Percentiles rank a stretch among this genome's conserved stretches.
These are phyloP conservation scores for Amiota mariae DNA, from an alignment of 2,888 invertebrate genomes.

Conservation along the genomic window DNA sequence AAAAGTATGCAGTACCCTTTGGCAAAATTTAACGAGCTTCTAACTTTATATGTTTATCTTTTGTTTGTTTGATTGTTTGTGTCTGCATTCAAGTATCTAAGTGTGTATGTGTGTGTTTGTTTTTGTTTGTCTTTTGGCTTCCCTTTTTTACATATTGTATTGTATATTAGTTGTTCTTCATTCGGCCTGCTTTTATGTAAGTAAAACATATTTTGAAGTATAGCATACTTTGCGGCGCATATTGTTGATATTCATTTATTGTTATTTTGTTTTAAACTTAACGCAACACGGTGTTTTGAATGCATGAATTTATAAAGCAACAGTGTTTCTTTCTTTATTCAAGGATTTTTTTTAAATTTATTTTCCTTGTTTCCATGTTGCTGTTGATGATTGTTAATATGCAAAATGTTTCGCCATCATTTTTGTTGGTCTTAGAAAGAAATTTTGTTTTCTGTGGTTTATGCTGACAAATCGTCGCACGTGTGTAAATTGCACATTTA, in stretches of 20 bases:
- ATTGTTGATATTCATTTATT: background rate
- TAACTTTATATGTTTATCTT: conserved; percentile 53
- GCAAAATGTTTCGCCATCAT: conserved; percentile 20
- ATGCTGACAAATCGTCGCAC: background rate
- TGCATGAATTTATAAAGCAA: conserved; percentile 10
- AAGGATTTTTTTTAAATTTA: background rate
- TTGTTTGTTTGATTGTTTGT: conserved; percentile 54
- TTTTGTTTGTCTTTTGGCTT: background rate
- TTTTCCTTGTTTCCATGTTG: conserved; percentile 39
- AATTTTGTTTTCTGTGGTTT: too few relatives aligned
- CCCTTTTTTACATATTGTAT: conserved; percentile 1
- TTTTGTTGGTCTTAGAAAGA: background rate
- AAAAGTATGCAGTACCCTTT: conserved; percentile 48
- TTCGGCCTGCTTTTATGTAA: conserved; percentile 52
- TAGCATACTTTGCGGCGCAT: conserved; percentile 44
- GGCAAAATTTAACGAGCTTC: conserved; percentile 64
- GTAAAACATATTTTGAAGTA: conserved; percentile 60
- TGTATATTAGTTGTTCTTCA: background rate
- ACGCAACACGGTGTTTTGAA: conserved; percentile 16
- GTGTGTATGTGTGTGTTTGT: background rate
- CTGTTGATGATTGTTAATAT: conserved; percentile 14
- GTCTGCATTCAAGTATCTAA: background rate
- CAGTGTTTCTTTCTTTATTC: conserved; percentile 10
- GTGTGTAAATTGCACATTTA: background rate
- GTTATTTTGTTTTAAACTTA: background rate